Evolutionary conservation across 53 echinoderm and acorn worm genomes (phyloP).

Genomic region (Henricia sp.): DNA sequence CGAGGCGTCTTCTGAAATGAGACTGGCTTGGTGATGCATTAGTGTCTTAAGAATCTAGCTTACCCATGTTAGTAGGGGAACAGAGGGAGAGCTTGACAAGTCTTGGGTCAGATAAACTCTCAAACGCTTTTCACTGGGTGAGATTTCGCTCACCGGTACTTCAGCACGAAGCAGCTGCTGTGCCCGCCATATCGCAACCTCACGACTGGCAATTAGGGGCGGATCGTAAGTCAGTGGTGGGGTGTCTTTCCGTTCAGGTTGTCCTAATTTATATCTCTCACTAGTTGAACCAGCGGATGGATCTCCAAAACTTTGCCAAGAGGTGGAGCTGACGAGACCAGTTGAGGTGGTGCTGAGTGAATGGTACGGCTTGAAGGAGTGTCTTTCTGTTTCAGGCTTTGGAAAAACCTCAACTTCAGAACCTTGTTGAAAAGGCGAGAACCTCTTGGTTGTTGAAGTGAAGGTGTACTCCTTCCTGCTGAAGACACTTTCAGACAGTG

Average conservation of each 20-base stretch:
- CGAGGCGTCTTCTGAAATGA: neutral
- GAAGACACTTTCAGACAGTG: neutral
- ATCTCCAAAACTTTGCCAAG: neutral
- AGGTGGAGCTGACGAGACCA: neutral
- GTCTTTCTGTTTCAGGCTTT: neutral
- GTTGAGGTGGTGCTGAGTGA: neutral
- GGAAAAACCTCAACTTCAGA: neutral
- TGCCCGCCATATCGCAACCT: slow-evolving; percentile 67
- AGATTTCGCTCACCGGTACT: slow-evolving; percentile 46
- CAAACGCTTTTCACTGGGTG: slow-evolving; percentile 39
- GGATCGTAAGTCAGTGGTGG: slow-evolving; percentile 34
- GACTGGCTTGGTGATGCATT: slow-evolving; percentile 15
- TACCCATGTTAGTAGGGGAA: slow-evolving; percentile 51
- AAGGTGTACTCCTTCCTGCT: slow-evolving; percentile 12
- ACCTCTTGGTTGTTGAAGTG: slow-evolving; percentile 12
- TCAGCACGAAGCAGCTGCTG: slow-evolving; percentile 51
- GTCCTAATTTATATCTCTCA: slow-evolving; percentile 16
- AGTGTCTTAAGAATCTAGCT: slow-evolving; percentile 41
- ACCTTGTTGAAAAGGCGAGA: neutral
- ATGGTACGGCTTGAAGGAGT: neutral
- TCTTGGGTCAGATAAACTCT: slow-evolving; percentile 16
- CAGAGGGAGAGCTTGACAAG: slow-evolving; percentile 25
- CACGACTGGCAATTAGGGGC: slow-evolving; percentile 54
- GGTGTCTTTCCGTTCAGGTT: slow-evolving; percentile 2
- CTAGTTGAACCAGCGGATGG: neutral